phyloP scores from a whole-genome alignment of 2,797 vertebrate species.

The Anomalospiza imberbis region DNA sequence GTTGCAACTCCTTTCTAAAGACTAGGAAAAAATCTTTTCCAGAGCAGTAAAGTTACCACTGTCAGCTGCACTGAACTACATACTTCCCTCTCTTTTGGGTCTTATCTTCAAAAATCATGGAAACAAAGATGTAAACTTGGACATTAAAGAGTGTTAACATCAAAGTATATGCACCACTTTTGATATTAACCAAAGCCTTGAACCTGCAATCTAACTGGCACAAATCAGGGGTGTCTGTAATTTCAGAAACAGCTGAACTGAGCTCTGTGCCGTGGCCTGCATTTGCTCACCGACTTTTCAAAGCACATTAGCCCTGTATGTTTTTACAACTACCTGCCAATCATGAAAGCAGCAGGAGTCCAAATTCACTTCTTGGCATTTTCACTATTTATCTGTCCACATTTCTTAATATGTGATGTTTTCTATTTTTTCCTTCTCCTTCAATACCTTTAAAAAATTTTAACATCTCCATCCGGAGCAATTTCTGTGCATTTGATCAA shows the following conservation, averaged over 20 bases:
- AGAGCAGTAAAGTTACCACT: slow-evolving; percentile 26
- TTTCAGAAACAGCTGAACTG: slow-evolving; percentile 24
- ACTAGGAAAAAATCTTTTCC: not conserved
- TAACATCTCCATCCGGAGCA: not conserved
- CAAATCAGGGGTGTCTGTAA: slow-evolving; percentile 33
- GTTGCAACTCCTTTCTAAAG: slow-evolving; percentile 2
- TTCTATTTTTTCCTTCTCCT: not conserved
- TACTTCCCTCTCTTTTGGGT: slow-evolving; percentile 5
- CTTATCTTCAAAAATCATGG: slow-evolving; percentile 54
- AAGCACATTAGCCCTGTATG: not conserved
- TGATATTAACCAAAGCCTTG: slow-evolving; percentile 56
- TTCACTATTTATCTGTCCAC: not conserved
- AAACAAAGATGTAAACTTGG: slow-evolving; percentile 63
- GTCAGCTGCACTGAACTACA: not conserved
- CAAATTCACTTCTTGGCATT: not conserved
- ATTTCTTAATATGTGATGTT: not conserved
- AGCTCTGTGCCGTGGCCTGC: not conserved
- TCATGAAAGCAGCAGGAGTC: slow-evolving; percentile 4
- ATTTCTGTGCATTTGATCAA: not conserved
- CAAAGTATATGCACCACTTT: slow-evolving; percentile 39
- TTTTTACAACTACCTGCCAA: slow-evolving; percentile 1
- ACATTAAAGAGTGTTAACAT: slow-evolving; percentile 57
- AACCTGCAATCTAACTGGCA: slow-evolving; percentile 27
- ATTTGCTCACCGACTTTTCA: not conserved
- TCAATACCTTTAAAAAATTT: not conserved